These are phyloP conservation scores for Bemisia tabaci DNA, from an alignment of 1,140 invertebrate genomes.

Conservation along the genomic window DNA sequence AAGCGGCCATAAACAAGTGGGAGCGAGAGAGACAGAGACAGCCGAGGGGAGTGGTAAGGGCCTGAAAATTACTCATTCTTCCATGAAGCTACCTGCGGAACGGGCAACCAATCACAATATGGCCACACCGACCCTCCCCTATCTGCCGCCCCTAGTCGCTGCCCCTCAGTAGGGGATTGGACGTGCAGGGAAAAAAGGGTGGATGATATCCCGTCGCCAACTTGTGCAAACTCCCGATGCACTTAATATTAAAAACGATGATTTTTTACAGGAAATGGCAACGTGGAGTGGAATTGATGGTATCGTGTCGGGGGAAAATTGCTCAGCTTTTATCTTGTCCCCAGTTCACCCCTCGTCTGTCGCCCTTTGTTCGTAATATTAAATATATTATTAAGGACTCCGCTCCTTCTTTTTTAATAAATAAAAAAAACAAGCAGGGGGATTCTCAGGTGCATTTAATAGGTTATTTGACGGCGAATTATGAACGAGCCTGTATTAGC, in stretches of 20 bases:
- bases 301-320: too few species aligned
- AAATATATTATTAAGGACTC: neutral
- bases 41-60: neutral
- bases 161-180: neutral
- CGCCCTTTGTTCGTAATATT: neutral
- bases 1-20: neutral
- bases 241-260: too few species aligned
- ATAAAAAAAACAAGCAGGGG: neutral
- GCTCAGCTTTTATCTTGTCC: neutral
- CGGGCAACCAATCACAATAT: neutral
- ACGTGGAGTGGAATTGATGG: too few species aligned
- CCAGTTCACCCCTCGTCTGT: neutral
- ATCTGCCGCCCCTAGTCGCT: neutral
- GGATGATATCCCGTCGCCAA: too few species aligned
- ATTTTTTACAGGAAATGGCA: too few species aligned
- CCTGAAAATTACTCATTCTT: neutral
- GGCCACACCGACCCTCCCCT: neutral
- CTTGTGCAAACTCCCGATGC: too few species aligned
- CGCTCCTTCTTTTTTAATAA: slow-evolving; percentile 1
- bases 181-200: neutral
- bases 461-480: neutral
- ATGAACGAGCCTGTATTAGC: neutral
- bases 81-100: neutral
- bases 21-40: neutral
- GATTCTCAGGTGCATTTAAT: neutral